Percentiles rank a stretch among this genome's conserved stretches.
Conservation (phyloP, 2,797 vertebrate genomes). For the Oceanodroma leucorhoa region DNA sequence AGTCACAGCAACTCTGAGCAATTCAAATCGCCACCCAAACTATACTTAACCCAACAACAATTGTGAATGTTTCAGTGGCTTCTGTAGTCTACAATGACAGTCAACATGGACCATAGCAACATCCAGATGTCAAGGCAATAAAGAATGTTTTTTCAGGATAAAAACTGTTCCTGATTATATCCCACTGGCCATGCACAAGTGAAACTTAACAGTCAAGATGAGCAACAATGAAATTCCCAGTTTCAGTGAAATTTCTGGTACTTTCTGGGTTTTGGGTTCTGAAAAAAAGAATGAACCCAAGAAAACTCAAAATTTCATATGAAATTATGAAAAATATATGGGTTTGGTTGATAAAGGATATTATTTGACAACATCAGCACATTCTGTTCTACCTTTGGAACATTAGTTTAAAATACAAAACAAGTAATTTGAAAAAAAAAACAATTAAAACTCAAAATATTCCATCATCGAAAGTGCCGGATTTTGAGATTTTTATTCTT, state of each 20-base stretch:
- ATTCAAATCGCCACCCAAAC: background rate
- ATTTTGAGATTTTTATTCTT: background rate
- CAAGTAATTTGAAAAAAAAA: rapidly evolving
- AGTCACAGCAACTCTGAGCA: background rate
- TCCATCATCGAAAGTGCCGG: background rate
- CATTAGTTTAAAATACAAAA: background rate
- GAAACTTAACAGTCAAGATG: background rate
- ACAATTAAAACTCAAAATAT: background rate
- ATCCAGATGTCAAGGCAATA: background rate
- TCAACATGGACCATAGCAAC: background rate
- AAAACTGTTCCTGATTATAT: background rate
- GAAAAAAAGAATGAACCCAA: background rate
- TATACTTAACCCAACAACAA: background rate
- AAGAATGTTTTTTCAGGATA: background rate
- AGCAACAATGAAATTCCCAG: background rate
- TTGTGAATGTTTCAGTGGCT: background rate
- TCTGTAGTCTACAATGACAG: background rate
- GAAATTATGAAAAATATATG: background rate
- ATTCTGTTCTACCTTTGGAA: background rate
- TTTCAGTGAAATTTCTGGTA: background rate
- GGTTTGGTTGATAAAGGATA: background rate
- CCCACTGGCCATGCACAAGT: background rate
- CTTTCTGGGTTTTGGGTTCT: rapidly evolving
- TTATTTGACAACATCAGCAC: background rate
- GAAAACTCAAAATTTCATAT: background rate